phyloP scores from a whole-genome alignment of 2,797 vertebrate species.

The Hoplostethus atlanticus region DNA sequence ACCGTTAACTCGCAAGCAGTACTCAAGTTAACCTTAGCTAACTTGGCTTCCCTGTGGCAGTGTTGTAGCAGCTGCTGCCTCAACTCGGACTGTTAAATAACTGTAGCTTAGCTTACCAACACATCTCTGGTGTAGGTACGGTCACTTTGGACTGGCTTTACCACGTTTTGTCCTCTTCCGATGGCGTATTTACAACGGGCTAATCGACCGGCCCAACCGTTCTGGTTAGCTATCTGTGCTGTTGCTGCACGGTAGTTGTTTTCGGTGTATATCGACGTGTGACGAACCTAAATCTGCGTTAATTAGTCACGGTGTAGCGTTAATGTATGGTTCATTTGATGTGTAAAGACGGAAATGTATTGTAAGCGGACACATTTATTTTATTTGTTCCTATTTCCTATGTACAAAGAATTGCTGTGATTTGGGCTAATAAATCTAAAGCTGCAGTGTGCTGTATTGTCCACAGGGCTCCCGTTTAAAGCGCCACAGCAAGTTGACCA shows the following conservation, averaged over 20 bases:
- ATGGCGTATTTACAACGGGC: background rate
- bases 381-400: too few species aligned
- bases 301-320: too few species aligned
- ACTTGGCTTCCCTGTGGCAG: constrained; percentile 14
- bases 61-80: background rate
- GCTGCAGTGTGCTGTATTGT: constrained; percentile 40
- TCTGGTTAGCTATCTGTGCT: constrained; percentile 18
- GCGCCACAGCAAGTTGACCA: constrained; percentile 75
- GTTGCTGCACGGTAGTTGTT: constrained; percentile 17
- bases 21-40: constrained; percentile 4
- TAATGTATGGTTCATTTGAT: background rate
- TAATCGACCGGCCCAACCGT: background rate
- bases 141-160: background rate
- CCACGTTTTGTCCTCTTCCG: rapidly evolving
- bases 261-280: background rate
- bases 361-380: too few species aligned
- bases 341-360: background rate
- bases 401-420: background rate
- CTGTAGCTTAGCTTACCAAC: background rate
- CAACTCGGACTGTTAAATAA: too few species aligned
- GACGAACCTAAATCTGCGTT: background rate
- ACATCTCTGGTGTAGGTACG: background rate
- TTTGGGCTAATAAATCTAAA: constrained; percentile 11
- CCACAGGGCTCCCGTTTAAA: constrained; percentile 85
- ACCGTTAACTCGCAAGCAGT: background rate